Percentiles rank a stretch among this genome's conserved stretches.
These are phyloP conservation scores for Plebejus argus DNA, from an alignment of 2,888 invertebrate species.

Conservation along the genomic window DNA sequence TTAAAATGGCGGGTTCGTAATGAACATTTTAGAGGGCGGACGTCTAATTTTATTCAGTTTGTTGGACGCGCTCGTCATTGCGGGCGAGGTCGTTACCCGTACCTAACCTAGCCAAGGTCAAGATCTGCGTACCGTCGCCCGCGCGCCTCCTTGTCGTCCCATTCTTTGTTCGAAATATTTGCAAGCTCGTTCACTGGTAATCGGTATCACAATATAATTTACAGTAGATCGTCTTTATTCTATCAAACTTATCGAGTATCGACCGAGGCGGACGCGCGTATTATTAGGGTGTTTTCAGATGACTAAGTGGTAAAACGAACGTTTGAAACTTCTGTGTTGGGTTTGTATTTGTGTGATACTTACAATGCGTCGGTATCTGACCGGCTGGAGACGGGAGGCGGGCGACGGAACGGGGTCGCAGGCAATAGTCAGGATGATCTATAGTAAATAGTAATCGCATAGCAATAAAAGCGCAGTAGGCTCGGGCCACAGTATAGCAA, in stretches of 20 bases:
- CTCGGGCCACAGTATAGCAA: too few species aligned
- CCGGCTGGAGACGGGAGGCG: background rate
- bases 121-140: conserved; percentile 40
- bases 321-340: too few species aligned
- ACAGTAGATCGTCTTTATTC: background rate
- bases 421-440: conserved; percentile 39
- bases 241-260: too few species aligned
- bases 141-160: conserved; percentile 34
- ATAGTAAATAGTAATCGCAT: conserved; percentile 45
- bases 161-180: conserved; percentile 20
- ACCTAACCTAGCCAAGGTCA: conserved; percentile 47
- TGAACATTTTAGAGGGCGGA: conserved; percentile 26
- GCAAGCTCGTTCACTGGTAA: background rate
- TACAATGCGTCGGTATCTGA: background rate
- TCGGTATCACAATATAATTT: background rate
- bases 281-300: too few species aligned
- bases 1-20: conserved; percentile 12
- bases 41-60: conserved; percentile 34
- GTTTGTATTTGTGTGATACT: background rate
- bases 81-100: conserved; percentile 42
- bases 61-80: conserved; percentile 36
- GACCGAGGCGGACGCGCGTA: too few species aligned
- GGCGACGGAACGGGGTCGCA: conserved; percentile 31
- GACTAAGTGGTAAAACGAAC: too few species aligned
- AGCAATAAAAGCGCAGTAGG: conserved; percentile 48